A percentile compares a stretch with the other conserved stretches of the same genome.
Conservation (phyloP, 2,888 invertebrate genomes). For the Molanna angustata region DNA sequence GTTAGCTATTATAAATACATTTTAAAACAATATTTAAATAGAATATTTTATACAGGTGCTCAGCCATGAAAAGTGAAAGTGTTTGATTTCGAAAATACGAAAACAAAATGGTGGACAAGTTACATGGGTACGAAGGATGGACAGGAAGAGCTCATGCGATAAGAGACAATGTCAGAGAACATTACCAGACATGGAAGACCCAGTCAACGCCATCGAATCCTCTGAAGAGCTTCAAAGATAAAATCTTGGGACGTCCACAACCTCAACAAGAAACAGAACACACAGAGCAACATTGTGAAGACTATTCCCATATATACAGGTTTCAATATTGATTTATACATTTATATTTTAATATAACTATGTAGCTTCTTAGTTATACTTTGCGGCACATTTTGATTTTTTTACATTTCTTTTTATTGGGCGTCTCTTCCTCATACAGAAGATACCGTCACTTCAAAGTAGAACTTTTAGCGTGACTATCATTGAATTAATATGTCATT, state of each 20-base stretch:
- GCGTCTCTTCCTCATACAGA: too few relatives aligned
- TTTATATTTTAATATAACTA: too few relatives aligned
- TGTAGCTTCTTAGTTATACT: too few relatives aligned
- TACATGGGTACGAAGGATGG: constrained; percentile 76
- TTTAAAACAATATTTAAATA: too few relatives aligned
- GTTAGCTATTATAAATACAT: too few relatives aligned
- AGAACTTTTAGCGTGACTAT: too few relatives aligned
- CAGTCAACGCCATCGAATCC: neutral
- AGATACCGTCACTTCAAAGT: too few relatives aligned
- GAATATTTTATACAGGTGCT: constrained; percentile 10
- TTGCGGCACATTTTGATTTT: too few relatives aligned
- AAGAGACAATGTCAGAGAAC: constrained; percentile 63
- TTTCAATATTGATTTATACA: too few relatives aligned
- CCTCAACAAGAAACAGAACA: constrained; percentile 22
- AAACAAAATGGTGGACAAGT: constrained; percentile 66
- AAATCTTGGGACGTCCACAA: constrained; percentile 36
- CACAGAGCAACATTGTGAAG: constrained; percentile 43
- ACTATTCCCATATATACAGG: constrained; percentile 68
- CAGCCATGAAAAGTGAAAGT: constrained; percentile 14
- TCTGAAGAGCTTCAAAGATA: constrained; percentile 49
- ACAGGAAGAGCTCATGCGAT: constrained; percentile 67
- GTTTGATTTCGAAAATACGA: too few relatives aligned
- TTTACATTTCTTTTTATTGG: too few relatives aligned
- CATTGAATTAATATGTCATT: too few relatives aligned
- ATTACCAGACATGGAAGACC: constrained; percentile 59